Conservation (phyloP, 2,113 vertebrate genomes). For the Epinephelus lanceolatus region DNA sequence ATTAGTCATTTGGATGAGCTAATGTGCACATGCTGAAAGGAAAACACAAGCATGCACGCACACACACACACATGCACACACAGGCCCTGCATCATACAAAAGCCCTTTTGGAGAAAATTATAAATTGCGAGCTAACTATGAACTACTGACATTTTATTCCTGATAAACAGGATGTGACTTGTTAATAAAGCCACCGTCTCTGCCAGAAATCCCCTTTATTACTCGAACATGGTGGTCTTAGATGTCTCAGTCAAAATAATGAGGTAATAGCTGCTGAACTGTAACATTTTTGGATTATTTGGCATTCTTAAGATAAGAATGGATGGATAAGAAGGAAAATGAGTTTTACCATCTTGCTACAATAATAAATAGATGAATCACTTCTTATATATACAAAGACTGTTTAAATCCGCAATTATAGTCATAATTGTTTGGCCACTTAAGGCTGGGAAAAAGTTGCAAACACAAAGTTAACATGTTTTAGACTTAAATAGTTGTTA, state of each 20-base stretch:
- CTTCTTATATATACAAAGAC: neutral
- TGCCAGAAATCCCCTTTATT: conserved; percentile 28
- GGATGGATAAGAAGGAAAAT: no score
- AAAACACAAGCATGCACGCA: conserved; percentile 14
- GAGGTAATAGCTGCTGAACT: neutral
- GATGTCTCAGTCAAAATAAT: conserved; percentile 14
- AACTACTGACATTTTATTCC: conserved; percentile 39
- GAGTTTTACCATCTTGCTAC: neutral
- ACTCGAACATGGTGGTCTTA: conserved; percentile 12
- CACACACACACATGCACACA: neutral
- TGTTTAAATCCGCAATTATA: neutral
- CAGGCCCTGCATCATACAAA: neutral
- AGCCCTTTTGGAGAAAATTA: conserved; percentile 20
- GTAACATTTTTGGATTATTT: neutral
- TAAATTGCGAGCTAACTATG: conserved; percentile 14
- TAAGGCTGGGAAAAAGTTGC: neutral
- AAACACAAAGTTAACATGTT: no score
- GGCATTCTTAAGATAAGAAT: neutral
- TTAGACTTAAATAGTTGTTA: neutral
- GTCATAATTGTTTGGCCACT: neutral
- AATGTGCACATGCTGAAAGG: conserved; percentile 45
- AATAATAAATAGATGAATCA: neutral
- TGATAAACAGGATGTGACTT: conserved; percentile 54
- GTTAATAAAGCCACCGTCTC: conserved; percentile 19
- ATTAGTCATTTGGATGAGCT: conserved; percentile 60